Evolutionary conservation across 2,113 vertebrate genomes (phyloP), one percentile per base, ranked within the genome.

Genomic region (Chrysemys picta): DNA sequence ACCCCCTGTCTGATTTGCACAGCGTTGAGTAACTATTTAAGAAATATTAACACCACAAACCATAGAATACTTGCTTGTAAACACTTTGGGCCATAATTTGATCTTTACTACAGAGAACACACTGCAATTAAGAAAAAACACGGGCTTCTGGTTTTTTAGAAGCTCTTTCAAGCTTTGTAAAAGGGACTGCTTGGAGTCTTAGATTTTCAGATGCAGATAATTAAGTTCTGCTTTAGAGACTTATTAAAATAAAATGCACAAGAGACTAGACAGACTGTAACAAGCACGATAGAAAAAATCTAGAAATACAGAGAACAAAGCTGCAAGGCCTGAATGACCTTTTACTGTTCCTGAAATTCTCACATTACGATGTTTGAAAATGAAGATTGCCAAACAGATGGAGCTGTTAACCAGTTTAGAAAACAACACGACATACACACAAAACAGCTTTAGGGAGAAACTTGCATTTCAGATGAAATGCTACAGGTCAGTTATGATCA

Each of bases 181-280:
- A 35, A 31, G 69, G 54, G 65, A 76, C 87, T 87, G 24, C 56
- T 96, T 94, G 85, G 5, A 84, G 89, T 29, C 42, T 84, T 80
- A 88, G 75, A 65, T 80, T 92, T 95, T 84, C 91, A 85, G 84
- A 95, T 91, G 87, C 38, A 96, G 56, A 93, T 93, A 97, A 96
- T 95, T 96, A 94, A 96, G 89, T 80, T 95, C 72, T 93, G 69
- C 81, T 65, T 94, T 96, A 93, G 27, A 96, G 14, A 76, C 27
- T 94, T 94, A 96, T 96, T 97, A 96, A 96, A 82, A 87, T 93
- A 91, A 78, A 97, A 89, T 81, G 76, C 89, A 95, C 93, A 92
- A 54, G 95, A 97, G 94, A 96, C 27, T 78, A 96, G 95, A 62
- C 53, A 85, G 85, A 84, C 89, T 59, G 47, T 16, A 93, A 87